Evolutionary conservation across 2,888 invertebrate species (phyloP), one percentile per base, ranked within the genome.

Genomic region (Pimpla rufipes): DNA sequence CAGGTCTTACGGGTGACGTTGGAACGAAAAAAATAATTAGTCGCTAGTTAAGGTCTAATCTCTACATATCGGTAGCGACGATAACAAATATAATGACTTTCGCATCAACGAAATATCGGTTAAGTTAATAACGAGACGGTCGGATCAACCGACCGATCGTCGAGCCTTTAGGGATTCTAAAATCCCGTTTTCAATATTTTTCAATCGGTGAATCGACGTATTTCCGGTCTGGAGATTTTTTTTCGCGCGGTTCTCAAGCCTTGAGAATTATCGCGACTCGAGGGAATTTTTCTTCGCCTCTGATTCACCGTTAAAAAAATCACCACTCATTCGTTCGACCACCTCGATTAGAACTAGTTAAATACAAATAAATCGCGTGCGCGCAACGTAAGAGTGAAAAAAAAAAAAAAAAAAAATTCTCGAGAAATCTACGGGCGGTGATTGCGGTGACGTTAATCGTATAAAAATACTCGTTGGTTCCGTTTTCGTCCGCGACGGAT

Each of bases 381-480:
- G 78, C 66, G 62, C 50, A 5, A 23, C 40, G 40, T n/a, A n/a
- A n/a, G n/a, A 21, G 23, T 6, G 62, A 62, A 16, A 7, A n/a
- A n/a, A n/a, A n/a, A n/a, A n/a, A n/a, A n/a, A n/a, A n/a, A n/a
- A n/a, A n/a, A n/a, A 47, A 74, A 45, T 37, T 45, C 59, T 42
- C 40, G 71, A 55, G 21, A 57, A 29, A 52, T 57, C 45, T 13
- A 66, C 18, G 57, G n/a, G 29, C 59, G 71, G 42, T 68, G 67
- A 73, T 74, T 64, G 11, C 37, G 52, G 57, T 76, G 47, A 70
- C 23, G 71, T 62, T 74, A 47, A 62, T 62, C 62, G 83, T 83
- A 83, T 76, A 83, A 83, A 83, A 83, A 83, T 83, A 83, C 79
- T 79, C 57, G 57, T n/a, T 59, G 71, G 16, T 59, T 79, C 13